Evolutionary conservation across 2,888 invertebrate genomes (phyloP), one percentile per base, ranked within the genome.

Genomic region (Hirtodrosophila confusa): DNA sequence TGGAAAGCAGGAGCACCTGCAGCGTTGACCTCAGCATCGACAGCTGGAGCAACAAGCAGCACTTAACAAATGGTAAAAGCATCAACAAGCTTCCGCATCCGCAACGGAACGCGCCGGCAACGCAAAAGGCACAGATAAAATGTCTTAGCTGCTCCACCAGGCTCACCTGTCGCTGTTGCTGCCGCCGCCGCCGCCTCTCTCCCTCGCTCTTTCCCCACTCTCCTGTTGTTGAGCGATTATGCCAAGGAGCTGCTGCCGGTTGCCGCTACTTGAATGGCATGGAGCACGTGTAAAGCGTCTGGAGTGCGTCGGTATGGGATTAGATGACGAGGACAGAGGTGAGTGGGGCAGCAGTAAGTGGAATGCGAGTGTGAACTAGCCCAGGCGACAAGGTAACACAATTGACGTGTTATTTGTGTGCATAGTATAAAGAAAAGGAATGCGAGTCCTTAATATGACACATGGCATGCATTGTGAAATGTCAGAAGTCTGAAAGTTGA

Each of bases 41-140:
- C 80, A 82, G 80, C 86, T 82, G 80, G 78, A 87, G 88, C 84
- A 88, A 88, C 88, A 88, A 86, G 84, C 88, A 84, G 88, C 84
- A 84, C 84, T 84, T 84, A 88, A 84, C 88, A 84, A 84, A 88
- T 84, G 84, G 88, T 83, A 88, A 83, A 86, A 88, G 88, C 84
- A 83, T 84, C 84, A 86, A 85, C 83, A 87, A 83, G 80, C 83
- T 88, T 86, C 88, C 88, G 86, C 80, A 88, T 84, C 79, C 88
- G 83, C 86, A 83, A 72, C 71, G 83, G 79, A 82, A 85, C 86
- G 83, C 80, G 73, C 62, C 69, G 60, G 51, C 66, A 77, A 75
- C 61, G 82, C 66, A 71, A 78, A 85, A 85, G 82, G 84, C 71
- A 70, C 64, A 85, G 88, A 84, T 88, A 84, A 86, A 88, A 88